Conservation (phyloP, 2,888 invertebrate species). For the Bombylius major region DNA sequence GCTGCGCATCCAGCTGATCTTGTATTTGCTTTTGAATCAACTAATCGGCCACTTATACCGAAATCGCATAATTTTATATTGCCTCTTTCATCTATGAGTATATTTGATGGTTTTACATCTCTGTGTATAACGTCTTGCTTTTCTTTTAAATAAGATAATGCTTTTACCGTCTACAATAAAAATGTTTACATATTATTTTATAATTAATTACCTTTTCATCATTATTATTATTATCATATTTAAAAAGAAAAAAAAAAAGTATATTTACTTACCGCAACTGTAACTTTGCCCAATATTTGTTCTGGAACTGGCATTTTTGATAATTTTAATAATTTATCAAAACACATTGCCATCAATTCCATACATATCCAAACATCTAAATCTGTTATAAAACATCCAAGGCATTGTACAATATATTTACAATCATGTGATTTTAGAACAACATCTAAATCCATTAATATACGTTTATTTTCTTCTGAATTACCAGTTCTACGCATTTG, state of each 20-base stretch:
- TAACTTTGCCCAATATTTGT: constrained; percentile 90
- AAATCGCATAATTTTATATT: constrained; percentile 98
- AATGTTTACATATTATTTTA: constrained; percentile 2
- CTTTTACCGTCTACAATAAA: constrained; percentile 70
- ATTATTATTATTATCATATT: constrained; percentile 1
- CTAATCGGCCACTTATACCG: constrained; percentile 95
- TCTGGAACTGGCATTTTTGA: constrained; percentile 87
- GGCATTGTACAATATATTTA: constrained; percentile 90
- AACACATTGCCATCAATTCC: constrained; percentile 98
- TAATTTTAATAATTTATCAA: constrained; percentile 87
- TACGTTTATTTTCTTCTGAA: constrained; percentile 92
- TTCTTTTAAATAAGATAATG: constrained; percentile 94
- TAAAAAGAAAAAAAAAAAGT: not conserved
- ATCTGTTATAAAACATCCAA: constrained; percentile 95
- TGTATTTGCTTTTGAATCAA: constrained; percentile 96
- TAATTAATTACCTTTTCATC: not conserved
- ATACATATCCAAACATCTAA: constrained; percentile 99
- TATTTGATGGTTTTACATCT: constrained; percentile 98
- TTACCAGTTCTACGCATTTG: constrained; percentile 97
- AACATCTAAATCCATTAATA: constrained; percentile 97
- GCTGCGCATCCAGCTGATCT: constrained; percentile 97
- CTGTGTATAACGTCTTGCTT: constrained; percentile 94
- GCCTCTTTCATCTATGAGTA: constrained; percentile 87
- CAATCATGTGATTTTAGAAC: constrained; percentile 96
- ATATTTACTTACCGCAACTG: constrained; percentile 67